Percentiles rank a stretch among this genome's conserved stretches.
Evolutionary conservation across 2,113 vertebrate species (phyloP).

Genomic region (Bambusicola thoracicus): DNA sequence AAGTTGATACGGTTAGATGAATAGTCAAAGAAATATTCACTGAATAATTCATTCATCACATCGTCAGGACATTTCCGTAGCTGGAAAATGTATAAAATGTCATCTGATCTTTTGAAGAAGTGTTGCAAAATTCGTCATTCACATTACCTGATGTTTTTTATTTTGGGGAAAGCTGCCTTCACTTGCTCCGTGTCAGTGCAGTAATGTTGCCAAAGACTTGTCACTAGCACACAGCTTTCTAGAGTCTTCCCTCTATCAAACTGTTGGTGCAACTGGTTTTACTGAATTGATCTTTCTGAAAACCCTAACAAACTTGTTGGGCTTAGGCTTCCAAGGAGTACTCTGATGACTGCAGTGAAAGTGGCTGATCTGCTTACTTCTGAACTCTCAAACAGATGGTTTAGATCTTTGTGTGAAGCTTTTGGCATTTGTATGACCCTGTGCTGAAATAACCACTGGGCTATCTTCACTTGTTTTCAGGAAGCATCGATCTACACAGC

Average conservation of each 20-base stretch:
- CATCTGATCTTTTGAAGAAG: not conserved
- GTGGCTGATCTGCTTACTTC: not conserved
- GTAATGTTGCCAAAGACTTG: not conserved
- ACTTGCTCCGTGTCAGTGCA: not conserved
- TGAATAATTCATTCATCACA: not conserved
- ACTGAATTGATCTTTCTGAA: not conserved
- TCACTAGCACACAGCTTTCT: not conserved
- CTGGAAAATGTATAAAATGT: not conserved
- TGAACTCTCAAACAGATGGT: not conserved
- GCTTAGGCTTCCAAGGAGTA: not conserved
- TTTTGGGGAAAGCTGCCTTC: not conserved
- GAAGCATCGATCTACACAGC: not conserved
- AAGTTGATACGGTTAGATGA: not conserved
- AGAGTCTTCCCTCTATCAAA: not conserved
- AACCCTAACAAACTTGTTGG: not conserved
- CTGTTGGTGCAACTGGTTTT: not conserved
- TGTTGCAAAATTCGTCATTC: not conserved
- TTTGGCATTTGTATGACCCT: not conserved
- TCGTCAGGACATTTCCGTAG: not conserved
- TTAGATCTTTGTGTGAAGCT: not conserved
- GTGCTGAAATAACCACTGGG: not conserved
- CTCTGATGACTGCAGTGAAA: accelerated
- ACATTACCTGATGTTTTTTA: not conserved
- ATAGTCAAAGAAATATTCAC: not conserved
- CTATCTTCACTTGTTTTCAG: not conserved